phyloP scores from a whole-genome alignment of 2,888 invertebrate genomes.

The Proisotoma minuta region DNA sequence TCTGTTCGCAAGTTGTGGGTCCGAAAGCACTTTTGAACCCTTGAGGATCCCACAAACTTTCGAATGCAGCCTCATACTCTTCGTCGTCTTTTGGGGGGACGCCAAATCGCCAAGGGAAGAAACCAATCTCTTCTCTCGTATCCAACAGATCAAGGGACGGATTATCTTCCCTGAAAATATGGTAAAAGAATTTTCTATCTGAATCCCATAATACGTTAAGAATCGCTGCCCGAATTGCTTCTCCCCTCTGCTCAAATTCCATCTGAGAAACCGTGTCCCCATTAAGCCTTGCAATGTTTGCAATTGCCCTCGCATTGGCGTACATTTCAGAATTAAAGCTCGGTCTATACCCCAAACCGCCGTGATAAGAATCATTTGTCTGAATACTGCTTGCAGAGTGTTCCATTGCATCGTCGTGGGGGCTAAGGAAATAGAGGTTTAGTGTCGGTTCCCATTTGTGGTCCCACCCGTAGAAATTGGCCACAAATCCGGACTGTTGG shows the following conservation, averaged over 20 bases:
- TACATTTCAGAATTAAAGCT: constrained; percentile 45
- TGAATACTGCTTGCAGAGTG: constrained; percentile 38
- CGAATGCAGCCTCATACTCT: constrained; percentile 36
- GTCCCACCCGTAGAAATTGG: constrained; percentile 40
- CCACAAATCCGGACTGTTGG: constrained; percentile 35
- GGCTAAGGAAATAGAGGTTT: constrained; percentile 38
- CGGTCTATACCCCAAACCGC: constrained; percentile 42
- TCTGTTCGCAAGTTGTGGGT: constrained; percentile 41
- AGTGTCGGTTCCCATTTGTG: constrained; percentile 26
- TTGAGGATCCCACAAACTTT: constrained; percentile 33
- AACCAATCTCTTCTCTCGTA: constrained; percentile 44
- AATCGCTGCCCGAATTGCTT: constrained; percentile 24
- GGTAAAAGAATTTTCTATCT: constrained; percentile 41
- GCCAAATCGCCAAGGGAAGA: constrained; percentile 41
- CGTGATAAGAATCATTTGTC: constrained; percentile 40
- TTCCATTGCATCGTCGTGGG: constrained; percentile 45
- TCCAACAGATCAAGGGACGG: constrained; percentile 38
- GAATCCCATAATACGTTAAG: constrained; percentile 40
- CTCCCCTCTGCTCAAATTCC: constrained; percentile 33
- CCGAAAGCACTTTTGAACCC: constrained; percentile 40
- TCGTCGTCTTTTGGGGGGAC: constrained; percentile 29
- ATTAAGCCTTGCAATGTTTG: constrained; percentile 38
- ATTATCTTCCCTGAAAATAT: constrained; percentile 41
- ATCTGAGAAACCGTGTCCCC: constrained; percentile 23
- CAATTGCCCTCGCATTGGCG: constrained; percentile 42